Conservation (phyloP, 1,140 invertebrate species). For the Aradophagus sp. region DNA sequence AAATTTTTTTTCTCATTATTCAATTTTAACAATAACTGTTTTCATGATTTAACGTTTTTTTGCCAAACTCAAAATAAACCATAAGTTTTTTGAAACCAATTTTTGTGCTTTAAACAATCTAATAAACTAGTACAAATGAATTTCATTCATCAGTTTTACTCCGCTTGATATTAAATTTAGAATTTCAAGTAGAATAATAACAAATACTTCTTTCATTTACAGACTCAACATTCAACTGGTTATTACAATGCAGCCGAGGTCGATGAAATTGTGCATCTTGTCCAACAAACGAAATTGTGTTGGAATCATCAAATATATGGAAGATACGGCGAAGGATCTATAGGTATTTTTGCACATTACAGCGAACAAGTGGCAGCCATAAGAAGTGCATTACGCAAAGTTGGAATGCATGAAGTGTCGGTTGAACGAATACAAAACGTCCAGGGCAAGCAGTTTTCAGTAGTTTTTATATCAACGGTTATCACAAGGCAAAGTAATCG, state of each 20-base stretch:
- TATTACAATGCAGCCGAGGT: conserved; percentile 91
- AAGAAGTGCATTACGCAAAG: conserved; percentile 84
- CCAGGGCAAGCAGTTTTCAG: conserved; percentile 92
- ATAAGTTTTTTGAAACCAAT: no score
- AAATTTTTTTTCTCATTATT: no score
- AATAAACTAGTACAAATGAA: no score
- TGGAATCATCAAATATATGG: conserved; percentile 86
- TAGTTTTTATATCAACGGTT: conserved; percentile 89
- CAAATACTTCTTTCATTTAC: no score
- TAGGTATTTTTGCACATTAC: conserved; percentile 91
- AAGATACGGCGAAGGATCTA: conserved; percentile 82
- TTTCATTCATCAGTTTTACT: no score
- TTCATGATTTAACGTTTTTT: no score
- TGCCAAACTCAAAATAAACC: no score
- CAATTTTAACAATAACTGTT: no score
- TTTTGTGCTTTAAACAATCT: no score
- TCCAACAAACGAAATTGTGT: conserved; percentile 78
- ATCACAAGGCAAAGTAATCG: conserved; percentile 83
- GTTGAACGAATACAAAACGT: conserved; percentile 92
- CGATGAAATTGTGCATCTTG: conserved; percentile 83
- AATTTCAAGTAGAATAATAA: no score
- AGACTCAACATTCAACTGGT: conserved; percentile 87
- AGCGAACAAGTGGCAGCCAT: conserved; percentile 89
- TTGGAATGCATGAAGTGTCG: conserved; percentile 83
- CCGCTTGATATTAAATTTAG: no score